Base-by-base conservation (phyloP, 2,888 invertebrate species). In the Copidosoma aretas region DNA sequence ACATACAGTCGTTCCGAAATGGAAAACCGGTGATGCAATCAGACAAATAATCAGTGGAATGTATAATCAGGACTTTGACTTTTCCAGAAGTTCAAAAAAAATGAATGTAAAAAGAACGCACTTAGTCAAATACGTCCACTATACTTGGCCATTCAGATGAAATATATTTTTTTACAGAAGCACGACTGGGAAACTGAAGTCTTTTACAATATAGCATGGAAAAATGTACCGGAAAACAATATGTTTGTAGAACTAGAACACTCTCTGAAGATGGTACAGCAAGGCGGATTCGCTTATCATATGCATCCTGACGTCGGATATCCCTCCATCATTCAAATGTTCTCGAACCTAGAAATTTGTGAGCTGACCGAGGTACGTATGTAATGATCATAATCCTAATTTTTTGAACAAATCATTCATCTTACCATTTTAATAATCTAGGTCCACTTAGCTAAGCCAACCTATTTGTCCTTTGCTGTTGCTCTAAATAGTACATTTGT, bases 281-380 rank as follows among this genome's bases (percentile, higher is more conserved):
- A 75, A 41, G 81, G 80, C 8, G 76, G 74, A 19, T 75, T 77
- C 62, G 81, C 81, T 17, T 81, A 80, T 71, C 80, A 81, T 65
- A 77, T 77, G 1, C 77, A 78, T 62, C 79, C 81, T 1, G 78
- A 80, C 52, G 77, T 77, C 1, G 77, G 75, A 4, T 82, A 82
- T 67, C 81, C 81, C 0, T 77, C 75, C 43, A 73, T 82, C 0
- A 77, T 78, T 64, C 73, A 68, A 22, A 73, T 73, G 39, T 80
- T 80, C 64, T 74, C 75, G 2, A 76, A 79, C 39, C 73, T 75
- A 60, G 74, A 77, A 62, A 81, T 81, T 22, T 82, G 82, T 58
- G 78, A 76, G 59, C 72, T 82, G 52, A 78, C 79, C 22, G 81
- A 81, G 69, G 78, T 82, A 25, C 79, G 81, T 71, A 59, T 46